Percentiles rank a stretch among this genome's conserved stretches.
Evolutionary conservation across 2,113 vertebrate genomes (phyloP).

Genomic region (Thermophis baileyi): DNA sequence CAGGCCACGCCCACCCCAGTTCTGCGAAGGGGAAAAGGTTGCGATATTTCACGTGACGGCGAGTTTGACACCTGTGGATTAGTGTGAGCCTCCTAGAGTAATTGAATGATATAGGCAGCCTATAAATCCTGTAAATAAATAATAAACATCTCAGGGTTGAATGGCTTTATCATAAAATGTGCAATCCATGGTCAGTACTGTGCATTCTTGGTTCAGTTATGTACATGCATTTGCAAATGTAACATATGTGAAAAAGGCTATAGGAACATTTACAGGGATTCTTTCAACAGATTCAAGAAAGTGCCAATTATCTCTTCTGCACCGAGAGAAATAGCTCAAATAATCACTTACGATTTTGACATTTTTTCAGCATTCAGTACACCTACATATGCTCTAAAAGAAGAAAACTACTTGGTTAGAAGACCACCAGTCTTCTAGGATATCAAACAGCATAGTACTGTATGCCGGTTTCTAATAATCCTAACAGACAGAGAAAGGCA

Average conservation of each 20-base stretch:
- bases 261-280: not conserved
- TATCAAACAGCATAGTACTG: not conserved
- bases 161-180: not conserved
- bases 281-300: not conserved
- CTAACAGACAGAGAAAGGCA: not conserved
- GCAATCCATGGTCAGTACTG: not conserved
- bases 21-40: no score
- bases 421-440: not conserved
- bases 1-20: no score
- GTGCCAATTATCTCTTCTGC: not conserved
- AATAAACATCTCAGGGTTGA: not conserved
- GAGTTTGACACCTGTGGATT: not conserved
- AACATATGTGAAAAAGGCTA: not conserved
- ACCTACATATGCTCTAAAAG: not conserved
- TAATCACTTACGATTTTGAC: not conserved
- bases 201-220: not conserved
- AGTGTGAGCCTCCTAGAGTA: not conserved
- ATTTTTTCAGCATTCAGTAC: not conserved
- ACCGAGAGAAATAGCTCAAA: not conserved
- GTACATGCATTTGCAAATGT: not conserved
- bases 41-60: no score
- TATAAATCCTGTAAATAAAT: not conserved
- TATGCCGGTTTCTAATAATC: not conserved
- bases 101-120: not conserved
- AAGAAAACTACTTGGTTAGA: not conserved